These are phyloP conservation scores for Plectus sambesii DNA, from an alignment of 1,140 invertebrate species.

Conservation along the genomic window DNA sequence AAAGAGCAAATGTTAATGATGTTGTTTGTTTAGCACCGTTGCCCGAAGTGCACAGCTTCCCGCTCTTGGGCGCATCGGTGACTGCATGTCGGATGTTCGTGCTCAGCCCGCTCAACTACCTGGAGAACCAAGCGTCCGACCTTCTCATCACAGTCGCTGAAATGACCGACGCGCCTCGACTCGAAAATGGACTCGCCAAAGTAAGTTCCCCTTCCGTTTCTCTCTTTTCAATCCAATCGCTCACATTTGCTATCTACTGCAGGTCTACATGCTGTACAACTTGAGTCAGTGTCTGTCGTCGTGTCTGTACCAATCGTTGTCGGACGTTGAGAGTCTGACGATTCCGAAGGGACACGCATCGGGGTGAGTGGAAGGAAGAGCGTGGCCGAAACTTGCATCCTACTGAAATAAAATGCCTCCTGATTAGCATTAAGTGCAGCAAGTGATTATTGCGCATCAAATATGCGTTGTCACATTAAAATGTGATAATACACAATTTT, in stretches of 20 bases:
- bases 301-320: slow-evolving; percentile 95
- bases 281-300: slow-evolving; percentile 84
- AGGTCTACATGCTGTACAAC: slow-evolving; percentile 60
- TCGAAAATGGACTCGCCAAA: slow-evolving; percentile 28
- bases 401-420: too few relatives aligned
- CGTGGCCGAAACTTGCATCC: too few relatives aligned
- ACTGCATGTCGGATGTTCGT: slow-evolving; percentile 38
- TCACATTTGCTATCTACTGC: too few relatives aligned
- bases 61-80: slow-evolving; percentile 39
- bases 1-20: too few relatives aligned
- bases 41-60: slow-evolving; percentile 30
- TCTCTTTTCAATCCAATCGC: slow-evolving; percentile 3
- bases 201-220: slow-evolving; percentile 9
- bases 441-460: too few relatives aligned
- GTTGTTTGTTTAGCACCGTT: slow-evolving; percentile 3
- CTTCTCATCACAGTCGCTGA: slow-evolving; percentile 30
- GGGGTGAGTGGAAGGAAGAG: too few relatives aligned
- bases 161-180: slow-evolving; percentile 27
- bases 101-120: slow-evolving; percentile 38
- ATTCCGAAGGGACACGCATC: too few relatives aligned
- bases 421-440: too few relatives aligned
- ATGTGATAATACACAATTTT: too few relatives aligned
- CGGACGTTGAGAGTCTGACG: slow-evolving; percentile 96
- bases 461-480: too few relatives aligned
- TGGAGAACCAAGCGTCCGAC: slow-evolving; percentile 38